Percentiles rank a stretch among this genome's conserved stretches.
phyloP scores from a whole-genome alignment of 2,888 invertebrate species.

The Podabrus alpinus region DNA sequence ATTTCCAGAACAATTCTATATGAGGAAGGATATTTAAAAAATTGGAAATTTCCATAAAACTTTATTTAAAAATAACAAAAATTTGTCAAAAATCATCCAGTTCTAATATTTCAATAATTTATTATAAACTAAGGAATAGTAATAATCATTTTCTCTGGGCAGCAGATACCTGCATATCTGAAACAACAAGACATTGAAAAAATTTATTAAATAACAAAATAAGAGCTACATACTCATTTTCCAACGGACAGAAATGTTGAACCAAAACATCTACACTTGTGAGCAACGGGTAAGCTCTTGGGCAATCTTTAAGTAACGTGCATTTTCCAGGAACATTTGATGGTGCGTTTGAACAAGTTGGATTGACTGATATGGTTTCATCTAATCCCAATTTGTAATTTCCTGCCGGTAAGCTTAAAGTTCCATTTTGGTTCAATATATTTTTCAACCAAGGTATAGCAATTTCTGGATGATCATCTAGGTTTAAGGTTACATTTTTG shows the following conservation, averaged over 20 bases:
- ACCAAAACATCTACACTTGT: background rate
- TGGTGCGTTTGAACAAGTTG: background rate
- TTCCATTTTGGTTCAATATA: background rate
- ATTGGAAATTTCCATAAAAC: background rate
- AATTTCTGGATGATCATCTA: background rate
- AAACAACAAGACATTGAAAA: background rate
- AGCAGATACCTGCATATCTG: constrained; percentile 6
- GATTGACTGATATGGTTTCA: background rate
- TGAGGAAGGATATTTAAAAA: background rate
- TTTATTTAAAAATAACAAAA: background rate
- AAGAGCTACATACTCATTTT: background rate
- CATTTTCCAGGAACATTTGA: constrained; percentile 1
- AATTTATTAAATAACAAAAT: background rate
- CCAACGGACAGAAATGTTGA: background rate
- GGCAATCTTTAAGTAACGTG: background rate
- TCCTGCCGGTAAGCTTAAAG: background rate
- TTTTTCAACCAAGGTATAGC: background rate
- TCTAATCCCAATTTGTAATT: background rate
- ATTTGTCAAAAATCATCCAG: background rate
- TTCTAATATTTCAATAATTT: background rate
- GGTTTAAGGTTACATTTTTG: background rate
- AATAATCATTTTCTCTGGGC: background rate
- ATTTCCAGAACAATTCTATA: no score
- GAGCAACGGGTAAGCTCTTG: background rate
- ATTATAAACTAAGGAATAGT: no score